Base-by-base conservation (phyloP, 2,113 vertebrate genomes). In the Baryphthengus martii region DNA sequence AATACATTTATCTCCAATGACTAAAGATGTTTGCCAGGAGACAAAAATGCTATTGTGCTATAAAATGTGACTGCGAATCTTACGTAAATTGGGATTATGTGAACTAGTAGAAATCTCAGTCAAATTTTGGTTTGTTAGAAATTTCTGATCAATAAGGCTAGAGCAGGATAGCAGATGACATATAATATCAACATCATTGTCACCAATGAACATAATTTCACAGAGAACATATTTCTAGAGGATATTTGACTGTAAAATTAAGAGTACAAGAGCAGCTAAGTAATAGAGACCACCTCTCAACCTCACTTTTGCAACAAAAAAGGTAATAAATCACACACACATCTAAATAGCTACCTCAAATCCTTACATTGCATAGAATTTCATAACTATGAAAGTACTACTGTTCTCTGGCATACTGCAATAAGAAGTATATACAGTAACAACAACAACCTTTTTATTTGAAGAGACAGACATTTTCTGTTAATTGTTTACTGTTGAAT, bases 391-490 rank as follows among this genome's bases (percentile, higher is more conserved):
- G 4, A 37, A 66, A 92, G 31, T 10, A 49, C 35, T 79, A 37
- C 9, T 52, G 33, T 73, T 39, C 68, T 78, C 58, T 74, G 68
- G 19, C 53, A 93, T 44, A 76, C 70, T 94, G 85, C 76, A 96
- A 56, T 63, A 72, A 56, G 29, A 85, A 86, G 37, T 70, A 93
- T 13, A 52, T 18, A 29, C 6, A 53, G 59, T 1, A 73, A 58
- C 10, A 35, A 62, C 37, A 7, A 59, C 23, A 7, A 55, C n/a
- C 52, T 75, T 49, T 61, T 13, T n/a, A 71, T 45, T 40, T 74
- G 67, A 66, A 84, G 29, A 85, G 65, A 90, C 49, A 90, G 82
- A 68, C 37, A 68, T 96, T 89, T 90, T 94, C 65, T 96, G 25
- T 68, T 81, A 70, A 75, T 71, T 78, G 37, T 66, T 93, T 93